Evolutionary conservation across 2,888 invertebrate genomes (phyloP), one percentile per base, ranked within the genome.

Genomic region (Drosophila falleni): DNA sequence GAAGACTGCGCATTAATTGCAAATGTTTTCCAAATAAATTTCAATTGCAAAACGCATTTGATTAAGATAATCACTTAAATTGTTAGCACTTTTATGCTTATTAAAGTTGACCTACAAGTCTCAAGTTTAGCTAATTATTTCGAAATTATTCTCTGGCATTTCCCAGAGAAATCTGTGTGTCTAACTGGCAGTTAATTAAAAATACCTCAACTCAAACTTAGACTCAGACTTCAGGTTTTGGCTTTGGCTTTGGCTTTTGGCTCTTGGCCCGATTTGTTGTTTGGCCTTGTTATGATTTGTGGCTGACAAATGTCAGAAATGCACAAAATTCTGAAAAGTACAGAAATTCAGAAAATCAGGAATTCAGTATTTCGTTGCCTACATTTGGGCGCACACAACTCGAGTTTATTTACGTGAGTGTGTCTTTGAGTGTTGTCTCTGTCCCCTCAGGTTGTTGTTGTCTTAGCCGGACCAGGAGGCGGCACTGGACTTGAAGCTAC

Each of bases 181-280:
- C 10, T 37, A 37, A 10, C 68, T 74, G 72, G 47, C 79, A 75
- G 60, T 72, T 73, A 78, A 80, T 81, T 76, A 78, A 65, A 73
- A 72, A 69, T 67, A 61, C 53, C 63, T 55, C 26, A 41, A 46
- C 33, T 39, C 26, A 47, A 41, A 46, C 31, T 35, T 19, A 42
- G 58, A 47, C 10, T 37, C 35, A 37, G 39, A 26, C 65, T 51
- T 16, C 46, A 58, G 4, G 23, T 23, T 23, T 23, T 0, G 23
- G n/a, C n/a, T 23, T 23, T 23, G 26, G 15, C 29, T n/a, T n/a
- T n/a, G n/a, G n/a, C n/a, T 19, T 1, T 19, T 44, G 47, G 51
- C 47, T 50, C 35, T 37, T 33, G 23, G 15, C 26, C 23, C 10
- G 8, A 10, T 3, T 37, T 37, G 39, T 39, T 39, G 5, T 10